Evolutionary conservation across 1,140 invertebrate species (phyloP), one percentile per base, ranked within the genome.

Genomic region (Cylas formicarius): DNA sequence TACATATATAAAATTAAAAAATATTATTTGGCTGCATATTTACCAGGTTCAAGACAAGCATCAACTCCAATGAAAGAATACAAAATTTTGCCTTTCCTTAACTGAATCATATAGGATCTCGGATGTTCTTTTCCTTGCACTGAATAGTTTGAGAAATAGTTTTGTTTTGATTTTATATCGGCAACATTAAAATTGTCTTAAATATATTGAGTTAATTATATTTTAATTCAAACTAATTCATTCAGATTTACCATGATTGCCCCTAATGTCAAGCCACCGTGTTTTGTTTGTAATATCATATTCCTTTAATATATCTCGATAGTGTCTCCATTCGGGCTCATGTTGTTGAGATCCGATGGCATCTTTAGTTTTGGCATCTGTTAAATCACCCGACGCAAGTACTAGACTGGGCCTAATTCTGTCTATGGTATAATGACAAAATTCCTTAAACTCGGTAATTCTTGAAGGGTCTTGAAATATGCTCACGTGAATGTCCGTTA

Each of bases 121-220:
- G 74, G 67, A 67, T 90, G 69, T 2, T 67, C 65, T 29, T 57
- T 57, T 7, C 89, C 89, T 73, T 90, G 85, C 26, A 84, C 72
- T 44, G 89, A 91, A 66, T 84, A 92, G 50, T 82, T 80, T 53
- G 77, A 73, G 60, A 78, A 93, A 63, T 77, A 88, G 67, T 92
- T 92, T 50, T 81, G 72, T 50, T 75, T 68, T 3, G 82, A 80
- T 42, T 77, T 70, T 36, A 78, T 60, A 52, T 75, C 69, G 32
- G 78, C 71, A 24, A 92, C 82, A 68, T 91, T 86, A 69, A 94
- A 94, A 66, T 90, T 90, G 77, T 95, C 90, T 93, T 69, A 21
- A 81, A 57, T 18, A 31, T 28, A 18, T 33, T 32, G 33, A 22
- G 43, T 26, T 43, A 27, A 19, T 38, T 14, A 11, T 37, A 23